Conservation (phyloP, 2,888 invertebrate species). For the Frankliniella fusca region DNA sequence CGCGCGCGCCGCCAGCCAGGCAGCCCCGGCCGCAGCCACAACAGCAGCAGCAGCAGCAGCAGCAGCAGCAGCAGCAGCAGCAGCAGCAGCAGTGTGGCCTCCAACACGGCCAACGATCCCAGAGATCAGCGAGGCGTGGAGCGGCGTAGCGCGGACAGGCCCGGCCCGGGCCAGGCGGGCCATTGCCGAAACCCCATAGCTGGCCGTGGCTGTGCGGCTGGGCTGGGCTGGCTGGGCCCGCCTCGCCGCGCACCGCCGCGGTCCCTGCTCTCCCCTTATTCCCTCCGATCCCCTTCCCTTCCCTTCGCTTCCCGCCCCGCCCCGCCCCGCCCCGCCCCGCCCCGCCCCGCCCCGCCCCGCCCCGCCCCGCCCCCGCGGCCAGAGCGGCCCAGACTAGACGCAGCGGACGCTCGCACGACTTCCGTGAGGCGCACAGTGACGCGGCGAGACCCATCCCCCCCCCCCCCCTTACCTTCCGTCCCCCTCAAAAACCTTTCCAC, state of each 20-base stretch:
- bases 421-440: background rate
- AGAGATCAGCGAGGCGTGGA: constrained; percentile 23
- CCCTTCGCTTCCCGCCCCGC: no score
- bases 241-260: background rate
- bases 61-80: background rate
- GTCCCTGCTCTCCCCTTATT: no score
- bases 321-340: background rate
- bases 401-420: background rate
- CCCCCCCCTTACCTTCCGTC: background rate
- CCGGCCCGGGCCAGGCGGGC: background rate
- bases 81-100: constrained; percentile 3
- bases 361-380: background rate
- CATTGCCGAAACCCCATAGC: constrained; percentile 23
- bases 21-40: background rate
- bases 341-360: background rate
- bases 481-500: background rate
- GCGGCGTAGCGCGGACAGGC: background rate
- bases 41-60: background rate
- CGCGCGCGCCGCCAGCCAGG: background rate
- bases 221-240: no score
- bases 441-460: background rate
- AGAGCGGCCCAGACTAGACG: background rate
- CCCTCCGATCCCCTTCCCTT: background rate
- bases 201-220: background rate
- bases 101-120: constrained; percentile 23